Evolutionary conservation across 2,113 vertebrate genomes (phyloP).

Genomic region (Atlantisia rogersi): DNA sequence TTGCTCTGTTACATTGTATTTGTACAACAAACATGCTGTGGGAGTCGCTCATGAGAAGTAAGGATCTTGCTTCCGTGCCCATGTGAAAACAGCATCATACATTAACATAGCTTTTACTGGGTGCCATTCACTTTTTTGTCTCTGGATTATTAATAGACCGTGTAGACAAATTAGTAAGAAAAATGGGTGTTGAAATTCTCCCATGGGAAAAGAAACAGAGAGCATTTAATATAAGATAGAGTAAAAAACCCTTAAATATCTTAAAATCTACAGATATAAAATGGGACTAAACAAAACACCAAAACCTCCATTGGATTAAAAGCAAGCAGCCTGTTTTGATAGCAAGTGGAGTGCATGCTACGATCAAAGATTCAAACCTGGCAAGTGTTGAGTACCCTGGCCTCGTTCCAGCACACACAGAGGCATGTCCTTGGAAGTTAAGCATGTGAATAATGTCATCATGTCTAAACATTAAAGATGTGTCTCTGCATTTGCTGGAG

Average conservation of each 20-base stretch:
- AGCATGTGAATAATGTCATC: conserved; percentile 14
- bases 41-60: background rate
- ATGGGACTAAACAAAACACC: background rate
- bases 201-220: background rate
- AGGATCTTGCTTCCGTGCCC: background rate
- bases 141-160: background rate
- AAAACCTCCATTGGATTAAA: background rate
- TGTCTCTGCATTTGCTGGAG: background rate
- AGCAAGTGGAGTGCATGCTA: background rate
- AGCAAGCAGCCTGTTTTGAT: background rate
- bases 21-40: background rate
- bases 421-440: conserved; percentile 2
- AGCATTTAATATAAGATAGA: background rate
- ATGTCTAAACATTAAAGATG: background rate
- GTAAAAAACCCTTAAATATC: background rate
- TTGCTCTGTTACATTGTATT: background rate
- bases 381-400: conserved; percentile 15
- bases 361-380: conserved; percentile 6
- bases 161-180: background rate
- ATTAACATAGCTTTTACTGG: background rate
- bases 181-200: background rate
- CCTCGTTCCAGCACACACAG: background rate
- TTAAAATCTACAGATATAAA: background rate
- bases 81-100: background rate
- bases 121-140: background rate